Conservation (phyloP, 2,113 vertebrate species). For the Pitta sordida region DNA sequence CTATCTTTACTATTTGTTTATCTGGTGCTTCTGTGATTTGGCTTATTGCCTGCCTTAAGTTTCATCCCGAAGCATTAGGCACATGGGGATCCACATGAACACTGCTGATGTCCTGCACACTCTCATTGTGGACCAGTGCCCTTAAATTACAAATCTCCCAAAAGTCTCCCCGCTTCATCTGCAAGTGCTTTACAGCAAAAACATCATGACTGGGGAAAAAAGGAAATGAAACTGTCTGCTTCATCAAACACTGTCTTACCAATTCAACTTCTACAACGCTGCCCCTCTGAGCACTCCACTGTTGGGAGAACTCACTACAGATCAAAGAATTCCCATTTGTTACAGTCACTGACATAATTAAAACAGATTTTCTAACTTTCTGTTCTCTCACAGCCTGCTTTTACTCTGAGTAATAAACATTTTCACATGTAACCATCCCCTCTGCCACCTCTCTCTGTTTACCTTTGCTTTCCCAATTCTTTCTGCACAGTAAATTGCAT, state of each 20-base stretch:
- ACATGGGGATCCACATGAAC: neutral
- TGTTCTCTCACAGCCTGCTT: neutral
- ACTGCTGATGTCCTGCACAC: neutral
- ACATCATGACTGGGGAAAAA: neutral
- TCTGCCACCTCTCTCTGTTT: neutral
- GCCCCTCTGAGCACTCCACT: neutral
- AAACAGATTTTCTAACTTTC: neutral
- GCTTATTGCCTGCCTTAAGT: neutral
- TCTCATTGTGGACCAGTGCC: rapidly evolving
- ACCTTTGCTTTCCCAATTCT: neutral
- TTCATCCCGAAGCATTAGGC: neutral
- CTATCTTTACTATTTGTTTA: neutral
- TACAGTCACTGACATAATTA: neutral
- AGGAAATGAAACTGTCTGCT: neutral
- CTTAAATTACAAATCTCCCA: neutral
- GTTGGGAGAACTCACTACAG: neutral
- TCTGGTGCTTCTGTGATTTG: neutral
- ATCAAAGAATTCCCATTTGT: neutral
- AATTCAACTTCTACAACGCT: neutral
- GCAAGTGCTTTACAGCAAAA: neutral
- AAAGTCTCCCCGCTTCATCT: neutral
- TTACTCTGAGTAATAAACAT: neutral
- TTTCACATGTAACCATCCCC: neutral
- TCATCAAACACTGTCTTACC: neutral
- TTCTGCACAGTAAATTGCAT: neutral